Evolutionary conservation across 2,888 invertebrate species (phyloP).

Genomic region (Scaptomyza reducta): DNA sequence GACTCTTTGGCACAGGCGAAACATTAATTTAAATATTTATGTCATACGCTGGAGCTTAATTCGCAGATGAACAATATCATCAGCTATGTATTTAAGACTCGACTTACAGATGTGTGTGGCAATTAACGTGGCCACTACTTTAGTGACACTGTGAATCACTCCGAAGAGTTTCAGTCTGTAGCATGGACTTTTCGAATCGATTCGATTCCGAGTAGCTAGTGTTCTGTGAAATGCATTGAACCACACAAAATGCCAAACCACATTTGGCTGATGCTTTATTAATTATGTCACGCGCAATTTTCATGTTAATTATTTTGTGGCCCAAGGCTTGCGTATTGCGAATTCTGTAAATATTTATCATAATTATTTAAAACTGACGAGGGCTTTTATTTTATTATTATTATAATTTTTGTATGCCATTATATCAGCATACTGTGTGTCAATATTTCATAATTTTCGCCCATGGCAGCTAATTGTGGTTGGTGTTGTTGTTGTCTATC

Average conservation of each 20-base stretch:
- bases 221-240: slow-evolving; percentile 26
- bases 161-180: not conserved
- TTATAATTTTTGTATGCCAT: slow-evolving; percentile 11
- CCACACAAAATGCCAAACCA: slow-evolving; percentile 26
- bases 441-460: slow-evolving; percentile 27
- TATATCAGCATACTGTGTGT: slow-evolving; percentile 8
- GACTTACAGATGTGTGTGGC: slow-evolving; percentile 5
- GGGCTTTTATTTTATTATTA: slow-evolving; percentile 33
- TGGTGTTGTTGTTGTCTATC: slow-evolving; percentile 30
- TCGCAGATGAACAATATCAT: slow-evolving; percentile 28
- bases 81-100: slow-evolving; percentile 14
- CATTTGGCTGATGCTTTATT: slow-evolving; percentile 36
- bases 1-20: slow-evolving; percentile 23
- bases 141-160: not conserved
- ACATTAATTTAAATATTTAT: slow-evolving; percentile 77
- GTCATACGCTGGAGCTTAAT: slow-evolving; percentile 29
- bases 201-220: slow-evolving; percentile 3
- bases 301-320: slow-evolving; percentile 40
- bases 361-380: slow-evolving; percentile 33
- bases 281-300: slow-evolving; percentile 40
- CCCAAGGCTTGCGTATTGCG: not conserved
- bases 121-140: slow-evolving; percentile 1
- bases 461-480: slow-evolving; percentile 6
- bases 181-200: not conserved
- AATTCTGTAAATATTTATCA: slow-evolving; percentile 34